These are phyloP conservation scores for Melanotus villosus DNA, from an alignment of 2,888 invertebrate species.

Conservation along the genomic window DNA sequence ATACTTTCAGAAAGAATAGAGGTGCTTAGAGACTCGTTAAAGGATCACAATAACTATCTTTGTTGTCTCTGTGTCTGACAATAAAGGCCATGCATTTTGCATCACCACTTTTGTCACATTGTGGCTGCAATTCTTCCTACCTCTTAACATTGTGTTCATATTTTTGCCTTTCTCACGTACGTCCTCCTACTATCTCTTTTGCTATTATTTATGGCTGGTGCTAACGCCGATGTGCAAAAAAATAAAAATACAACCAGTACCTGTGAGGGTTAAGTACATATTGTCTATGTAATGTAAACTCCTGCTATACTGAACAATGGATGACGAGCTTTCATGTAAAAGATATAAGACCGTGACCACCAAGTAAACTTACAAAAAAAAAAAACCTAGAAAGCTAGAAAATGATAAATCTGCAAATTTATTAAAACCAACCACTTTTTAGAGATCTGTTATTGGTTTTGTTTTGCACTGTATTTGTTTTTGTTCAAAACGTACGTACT, in stretches of 20 bases:
- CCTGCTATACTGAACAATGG: background rate
- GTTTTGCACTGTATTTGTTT: too few species aligned
- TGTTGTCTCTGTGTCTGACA: conserved; percentile 62
- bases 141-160: conserved; percentile 39
- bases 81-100: conserved; percentile 64
- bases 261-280: conserved; percentile 3
- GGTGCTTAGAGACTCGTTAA: conserved; percentile 63
- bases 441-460: too few species aligned
- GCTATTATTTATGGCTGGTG: conserved; percentile 28
- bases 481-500: too few species aligned
- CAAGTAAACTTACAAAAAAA: too few species aligned
- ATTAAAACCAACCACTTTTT: too few species aligned
- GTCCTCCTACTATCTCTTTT: conserved; percentile 33
- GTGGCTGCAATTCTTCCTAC: conserved; percentile 52
- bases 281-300: conserved; percentile 24
- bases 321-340: background rate
- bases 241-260: background rate
- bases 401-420: too few species aligned
- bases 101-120: conserved; percentile 59
- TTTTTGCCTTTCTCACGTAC: conserved; percentile 35
- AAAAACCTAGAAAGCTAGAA: too few species aligned
- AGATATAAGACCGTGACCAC: too few species aligned
- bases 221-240: conserved; percentile 23
- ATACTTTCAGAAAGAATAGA: conserved; percentile 57
- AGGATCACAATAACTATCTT: conserved; percentile 64